Evolutionary conservation across 2,888 invertebrate genomes (phyloP).

Genomic region (Chironomus riparius): DNA sequence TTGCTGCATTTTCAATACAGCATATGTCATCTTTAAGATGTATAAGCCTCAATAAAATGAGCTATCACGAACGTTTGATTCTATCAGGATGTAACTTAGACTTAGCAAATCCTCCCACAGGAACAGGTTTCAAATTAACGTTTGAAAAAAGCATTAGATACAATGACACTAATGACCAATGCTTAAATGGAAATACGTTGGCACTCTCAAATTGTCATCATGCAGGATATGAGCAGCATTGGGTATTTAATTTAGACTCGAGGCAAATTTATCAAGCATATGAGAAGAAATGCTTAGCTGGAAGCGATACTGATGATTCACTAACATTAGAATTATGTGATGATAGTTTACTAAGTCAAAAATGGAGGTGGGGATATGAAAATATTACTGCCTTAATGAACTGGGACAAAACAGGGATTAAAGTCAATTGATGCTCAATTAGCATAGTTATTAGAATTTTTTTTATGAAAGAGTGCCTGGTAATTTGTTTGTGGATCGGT

Average conservation of each 20-base stretch:
- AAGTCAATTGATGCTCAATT: no score
- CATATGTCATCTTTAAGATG: neutral
- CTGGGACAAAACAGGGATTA: no score
- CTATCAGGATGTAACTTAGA: neutral
- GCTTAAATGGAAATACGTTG: neutral
- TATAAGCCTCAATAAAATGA: neutral
- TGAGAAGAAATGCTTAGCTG: neutral
- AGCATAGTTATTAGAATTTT: no score
- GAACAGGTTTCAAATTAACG: neutral
- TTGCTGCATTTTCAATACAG: neutral
- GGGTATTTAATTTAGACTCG: neutral
- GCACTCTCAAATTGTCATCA: conserved; percentile 8
- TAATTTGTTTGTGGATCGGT: no score
- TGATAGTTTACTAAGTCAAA: no score
- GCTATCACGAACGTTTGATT: neutral
- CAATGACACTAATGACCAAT: conserved; percentile 13
- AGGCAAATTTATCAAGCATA: neutral
- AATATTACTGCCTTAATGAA: no score
- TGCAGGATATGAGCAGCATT: neutral
- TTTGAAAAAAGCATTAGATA: neutral
- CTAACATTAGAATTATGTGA: neutral
- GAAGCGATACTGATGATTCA: neutral
- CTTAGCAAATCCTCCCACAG: neutral
- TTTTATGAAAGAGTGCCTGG: no score
- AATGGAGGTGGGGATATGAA: no score